Conservation (phyloP, 1,140 invertebrate genomes). For the Dryas iulia region DNA sequence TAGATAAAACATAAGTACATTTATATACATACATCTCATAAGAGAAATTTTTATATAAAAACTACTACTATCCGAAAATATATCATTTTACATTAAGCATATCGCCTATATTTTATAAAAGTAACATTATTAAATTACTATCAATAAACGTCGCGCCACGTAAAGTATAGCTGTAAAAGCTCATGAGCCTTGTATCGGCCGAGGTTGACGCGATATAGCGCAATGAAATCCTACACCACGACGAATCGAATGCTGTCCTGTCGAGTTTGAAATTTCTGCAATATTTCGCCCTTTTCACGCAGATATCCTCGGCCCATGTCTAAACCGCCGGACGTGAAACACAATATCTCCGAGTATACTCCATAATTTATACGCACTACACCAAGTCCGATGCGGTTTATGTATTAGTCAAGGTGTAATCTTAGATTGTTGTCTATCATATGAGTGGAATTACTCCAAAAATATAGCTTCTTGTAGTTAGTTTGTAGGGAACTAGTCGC, state of each 20-base stretch:
- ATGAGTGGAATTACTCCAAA: slow-evolving; percentile 32
- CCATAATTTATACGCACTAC: slow-evolving; percentile 72
- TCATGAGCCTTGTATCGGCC: slow-evolving; percentile 55
- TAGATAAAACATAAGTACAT: too few species aligned
- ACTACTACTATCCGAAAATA: not conserved
- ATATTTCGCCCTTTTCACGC: slow-evolving; percentile 77
- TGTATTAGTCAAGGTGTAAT: slow-evolving; percentile 57
- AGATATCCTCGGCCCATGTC: slow-evolving; percentile 68
- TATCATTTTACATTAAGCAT: not conserved
- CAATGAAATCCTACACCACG: slow-evolving; percentile 77
- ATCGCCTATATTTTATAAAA: slow-evolving; percentile 7
- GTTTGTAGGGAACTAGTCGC: slow-evolving; percentile 16
- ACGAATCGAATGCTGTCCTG: slow-evolving; percentile 76
- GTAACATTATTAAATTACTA: slow-evolving; percentile 54
- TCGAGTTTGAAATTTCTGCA: slow-evolving; percentile 75
- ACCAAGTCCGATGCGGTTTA: slow-evolving; percentile 47
- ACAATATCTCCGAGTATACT: slow-evolving; percentile 72
- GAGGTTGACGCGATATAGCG: slow-evolving; percentile 58
- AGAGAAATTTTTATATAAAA: too few species aligned
- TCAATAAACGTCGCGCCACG: slow-evolving; percentile 58
- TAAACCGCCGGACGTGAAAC: slow-evolving; percentile 75
- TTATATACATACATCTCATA: too few species aligned
- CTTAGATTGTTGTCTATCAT: slow-evolving; percentile 49
- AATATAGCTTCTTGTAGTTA: slow-evolving; percentile 30
- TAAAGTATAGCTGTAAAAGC: slow-evolving; percentile 42